These are phyloP conservation scores for Habrosyne pyritoides DNA, from an alignment of 2,888 invertebrate genomes.

Conservation along the genomic window DNA sequence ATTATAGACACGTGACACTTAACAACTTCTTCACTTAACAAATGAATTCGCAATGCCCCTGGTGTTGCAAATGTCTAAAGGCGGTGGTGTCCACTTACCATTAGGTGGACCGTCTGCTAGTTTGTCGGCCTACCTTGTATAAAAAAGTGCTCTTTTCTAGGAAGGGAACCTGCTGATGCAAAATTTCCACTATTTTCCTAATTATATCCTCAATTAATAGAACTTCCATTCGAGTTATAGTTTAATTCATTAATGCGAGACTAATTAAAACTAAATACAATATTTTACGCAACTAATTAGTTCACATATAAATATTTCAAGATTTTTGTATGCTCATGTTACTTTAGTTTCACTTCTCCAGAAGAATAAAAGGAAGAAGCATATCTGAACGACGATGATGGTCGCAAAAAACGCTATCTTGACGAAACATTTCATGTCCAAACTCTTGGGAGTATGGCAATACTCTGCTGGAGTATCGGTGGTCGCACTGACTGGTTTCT, in stretches of 20 bases:
- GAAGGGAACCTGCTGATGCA: no score
- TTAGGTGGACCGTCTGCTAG: no score
- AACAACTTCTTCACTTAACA: no score
- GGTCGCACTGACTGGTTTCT: constrained; percentile 30
- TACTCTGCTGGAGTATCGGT: constrained; percentile 14
- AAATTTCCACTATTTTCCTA: no score
- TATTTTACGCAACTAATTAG: background rate
- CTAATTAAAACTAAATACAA: background rate
- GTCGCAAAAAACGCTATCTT: constrained; percentile 40
- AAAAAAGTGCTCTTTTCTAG: no score
- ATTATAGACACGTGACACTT: no score
- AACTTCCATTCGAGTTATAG: background rate
- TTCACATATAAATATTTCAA: no score
- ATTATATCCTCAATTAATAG: no score
- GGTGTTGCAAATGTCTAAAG: no score
- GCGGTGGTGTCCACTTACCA: no score
- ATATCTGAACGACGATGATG: constrained; percentile 49
- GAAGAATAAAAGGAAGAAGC: constrained; percentile 39
- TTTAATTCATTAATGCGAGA: background rate
- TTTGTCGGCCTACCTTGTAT: no score
- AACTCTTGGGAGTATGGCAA: constrained; percentile 20
- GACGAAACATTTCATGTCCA: constrained; percentile 47
- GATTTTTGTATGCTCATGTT: constrained; percentile 9
- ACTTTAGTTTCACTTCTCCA: constrained; percentile 24
- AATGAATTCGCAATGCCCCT: no score